Conservation (phyloP, 2,888 invertebrate species). For the Cerastis rubricosa region DNA sequence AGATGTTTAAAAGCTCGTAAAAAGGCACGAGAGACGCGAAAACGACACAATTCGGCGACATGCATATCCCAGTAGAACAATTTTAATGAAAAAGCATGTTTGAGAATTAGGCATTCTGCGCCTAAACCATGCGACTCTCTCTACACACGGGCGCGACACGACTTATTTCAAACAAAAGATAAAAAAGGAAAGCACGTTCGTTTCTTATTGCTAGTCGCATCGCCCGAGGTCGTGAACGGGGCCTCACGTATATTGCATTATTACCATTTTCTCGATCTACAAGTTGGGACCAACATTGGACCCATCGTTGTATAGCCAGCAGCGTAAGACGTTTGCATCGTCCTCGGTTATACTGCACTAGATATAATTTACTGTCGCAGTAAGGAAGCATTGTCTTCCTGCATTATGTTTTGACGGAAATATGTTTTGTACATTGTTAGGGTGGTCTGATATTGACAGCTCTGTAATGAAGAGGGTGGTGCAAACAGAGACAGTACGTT, state of each 20-base stretch:
- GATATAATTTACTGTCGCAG: conserved; percentile 20
- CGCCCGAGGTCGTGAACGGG: not conserved
- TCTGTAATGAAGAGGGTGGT: not conserved
- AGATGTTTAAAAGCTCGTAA: not conserved
- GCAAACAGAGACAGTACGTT: not conserved
- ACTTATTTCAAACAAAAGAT: not conserved
- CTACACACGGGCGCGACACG: not conserved
- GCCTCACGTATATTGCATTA: not conserved
- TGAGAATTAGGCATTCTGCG: too few relatives aligned
- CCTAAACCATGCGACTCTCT: too few relatives aligned
- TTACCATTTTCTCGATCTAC: not conserved
- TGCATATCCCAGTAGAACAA: not conserved
- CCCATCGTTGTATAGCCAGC: not conserved
- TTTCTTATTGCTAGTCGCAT: not conserved
- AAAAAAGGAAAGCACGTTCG: not conserved
- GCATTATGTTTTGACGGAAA: conserved; percentile 6
- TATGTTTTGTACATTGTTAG: conserved; percentile 9
- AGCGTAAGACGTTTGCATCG: conserved; percentile 3
- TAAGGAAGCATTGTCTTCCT: conserved; percentile 20
- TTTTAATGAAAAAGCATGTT: not conserved
- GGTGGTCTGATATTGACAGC: conserved; percentile 19
- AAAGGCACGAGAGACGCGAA: not conserved
- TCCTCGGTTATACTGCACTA: conserved; percentile 15
- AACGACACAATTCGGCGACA: not conserved
- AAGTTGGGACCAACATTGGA: not conserved